Conservation (phyloP, 2,888 invertebrate genomes). For the Caenorhabditis macrosperma region DNA sequence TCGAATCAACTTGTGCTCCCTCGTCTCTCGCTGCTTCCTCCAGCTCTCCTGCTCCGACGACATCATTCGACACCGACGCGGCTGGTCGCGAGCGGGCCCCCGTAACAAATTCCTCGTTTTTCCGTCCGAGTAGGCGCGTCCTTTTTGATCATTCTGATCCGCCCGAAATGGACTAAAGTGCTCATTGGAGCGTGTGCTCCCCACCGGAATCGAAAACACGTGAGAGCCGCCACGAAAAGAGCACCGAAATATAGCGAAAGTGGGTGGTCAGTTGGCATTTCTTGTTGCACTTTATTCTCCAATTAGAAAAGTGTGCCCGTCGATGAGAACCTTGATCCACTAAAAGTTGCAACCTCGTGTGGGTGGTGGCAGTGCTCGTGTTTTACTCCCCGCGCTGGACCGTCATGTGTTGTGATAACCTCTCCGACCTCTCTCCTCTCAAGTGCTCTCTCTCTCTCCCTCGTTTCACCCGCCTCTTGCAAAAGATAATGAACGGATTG, state of each 20-base stretch:
- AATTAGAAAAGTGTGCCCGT: conserved; percentile 8
- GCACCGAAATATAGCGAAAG: conserved; percentile 14
- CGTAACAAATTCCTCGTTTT: conserved; percentile 24
- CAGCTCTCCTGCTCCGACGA: background rate
- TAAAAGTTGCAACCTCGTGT: background rate
- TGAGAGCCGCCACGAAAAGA: conserved; percentile 14
- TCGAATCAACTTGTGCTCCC: conserved; percentile 47
- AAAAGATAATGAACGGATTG: conserved; percentile 23
- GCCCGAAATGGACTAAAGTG: conserved; percentile 41
- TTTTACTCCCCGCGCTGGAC: conserved; percentile 20
- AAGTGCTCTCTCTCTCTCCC: conserved; percentile 19
- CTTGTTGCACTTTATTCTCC: background rate
- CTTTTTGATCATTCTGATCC: conserved; percentile 54
- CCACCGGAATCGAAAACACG: conserved; percentile 9
- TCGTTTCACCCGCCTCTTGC: background rate
- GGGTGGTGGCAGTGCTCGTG: conserved; percentile 12
- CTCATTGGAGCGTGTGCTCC: conserved; percentile 22
- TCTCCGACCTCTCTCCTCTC: conserved; percentile 30
- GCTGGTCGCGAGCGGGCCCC: too few species aligned
- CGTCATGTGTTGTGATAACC: conserved; percentile 55
- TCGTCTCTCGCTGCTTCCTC: background rate
- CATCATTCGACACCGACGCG: conserved; percentile 1
- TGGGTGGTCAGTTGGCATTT: conserved; percentile 19
- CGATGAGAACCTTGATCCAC: conserved; percentile 9
- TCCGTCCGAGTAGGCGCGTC: conserved; percentile 50